Conservation (phyloP, 2,797 vertebrate species). For the Myotis planiceps region DNA sequence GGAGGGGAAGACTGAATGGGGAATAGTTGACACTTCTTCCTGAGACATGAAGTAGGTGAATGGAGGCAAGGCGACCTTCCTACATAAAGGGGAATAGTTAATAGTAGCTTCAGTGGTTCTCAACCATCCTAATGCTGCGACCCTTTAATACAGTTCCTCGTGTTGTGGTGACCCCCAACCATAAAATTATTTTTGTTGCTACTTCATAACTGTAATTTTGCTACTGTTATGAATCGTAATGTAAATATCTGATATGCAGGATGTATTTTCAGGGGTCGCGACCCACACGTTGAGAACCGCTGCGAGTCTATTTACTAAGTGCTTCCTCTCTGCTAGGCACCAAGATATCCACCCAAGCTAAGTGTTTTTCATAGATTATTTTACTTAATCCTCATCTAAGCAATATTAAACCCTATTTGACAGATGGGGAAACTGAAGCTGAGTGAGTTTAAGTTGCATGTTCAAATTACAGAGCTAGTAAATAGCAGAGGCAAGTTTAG, state of each 20-base stretch:
- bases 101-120: background rate
- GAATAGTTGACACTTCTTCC: background rate
- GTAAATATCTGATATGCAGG: too few relatives aligned
- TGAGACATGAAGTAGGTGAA: background rate
- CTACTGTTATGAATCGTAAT: too few relatives aligned
- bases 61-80: background rate
- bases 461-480: conserved; percentile 27
- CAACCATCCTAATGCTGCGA: too few relatives aligned
- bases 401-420: background rate
- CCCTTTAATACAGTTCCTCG: too few relatives aligned
- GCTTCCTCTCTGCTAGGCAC: background rate
- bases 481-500: background rate
- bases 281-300: too few relatives aligned
- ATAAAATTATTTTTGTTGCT: too few relatives aligned
- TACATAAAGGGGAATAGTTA: background rate
- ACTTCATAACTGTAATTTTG: too few relatives aligned
- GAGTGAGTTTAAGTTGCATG: background rate
- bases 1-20: background rate
- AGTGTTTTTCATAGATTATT: background rate
- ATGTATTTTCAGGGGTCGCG: too few relatives aligned
- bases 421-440: background rate
- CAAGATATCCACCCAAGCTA: background rate
- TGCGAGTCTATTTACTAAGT: background rate
- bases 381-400: background rate
- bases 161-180: too few relatives aligned